Percentiles rank a stretch among this genome's conserved stretches.
Evolutionary conservation across 2,888 invertebrate genomes (phyloP).

Genomic region (Octodonta nipae): DNA sequence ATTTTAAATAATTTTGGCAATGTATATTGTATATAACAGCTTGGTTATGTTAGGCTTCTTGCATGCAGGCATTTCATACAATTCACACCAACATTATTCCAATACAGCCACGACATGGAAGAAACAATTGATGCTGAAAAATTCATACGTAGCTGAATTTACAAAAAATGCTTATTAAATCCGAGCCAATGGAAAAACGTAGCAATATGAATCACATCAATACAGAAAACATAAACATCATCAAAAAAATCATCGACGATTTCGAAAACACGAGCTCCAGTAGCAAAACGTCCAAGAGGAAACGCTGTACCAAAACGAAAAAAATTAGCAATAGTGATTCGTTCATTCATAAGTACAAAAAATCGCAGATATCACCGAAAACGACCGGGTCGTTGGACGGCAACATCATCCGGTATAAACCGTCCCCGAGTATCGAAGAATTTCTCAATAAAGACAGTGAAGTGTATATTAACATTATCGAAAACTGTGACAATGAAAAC

Average conservation of each 20-base stretch:
- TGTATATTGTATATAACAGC: no score
- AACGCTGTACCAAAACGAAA: conserved; percentile 12
- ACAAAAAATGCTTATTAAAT: conserved; percentile 12
- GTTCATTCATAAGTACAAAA: conserved; percentile 23
- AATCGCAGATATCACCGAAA: conserved; percentile 25
- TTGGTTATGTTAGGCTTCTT: no score
- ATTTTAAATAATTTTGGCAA: no score
- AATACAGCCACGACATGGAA: no score
- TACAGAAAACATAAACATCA: conserved; percentile 30
- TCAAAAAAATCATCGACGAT: conserved; percentile 31
- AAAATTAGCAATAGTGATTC: conserved; percentile 25
- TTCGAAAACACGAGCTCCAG: conserved; percentile 22
- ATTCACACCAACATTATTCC: no score
- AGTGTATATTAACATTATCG: conserved; percentile 28
- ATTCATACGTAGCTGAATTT: no score
- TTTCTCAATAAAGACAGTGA: conserved; percentile 23
- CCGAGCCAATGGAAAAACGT: conserved; percentile 14
- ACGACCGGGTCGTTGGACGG: conserved; percentile 20
- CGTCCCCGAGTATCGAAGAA: conserved; percentile 20
- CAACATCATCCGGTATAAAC: conserved; percentile 17
- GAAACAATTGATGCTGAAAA: no score
- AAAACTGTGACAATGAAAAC: conserved; percentile 24
- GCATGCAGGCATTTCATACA: no score
- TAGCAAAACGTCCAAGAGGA: conserved; percentile 7
- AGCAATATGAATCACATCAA: conserved; percentile 14